A percentile compares a stretch with the other conserved stretches of the same genome.
Evolutionary conservation across 2,888 invertebrate species (phyloP).

Genomic region (Cinara cedri): DNA sequence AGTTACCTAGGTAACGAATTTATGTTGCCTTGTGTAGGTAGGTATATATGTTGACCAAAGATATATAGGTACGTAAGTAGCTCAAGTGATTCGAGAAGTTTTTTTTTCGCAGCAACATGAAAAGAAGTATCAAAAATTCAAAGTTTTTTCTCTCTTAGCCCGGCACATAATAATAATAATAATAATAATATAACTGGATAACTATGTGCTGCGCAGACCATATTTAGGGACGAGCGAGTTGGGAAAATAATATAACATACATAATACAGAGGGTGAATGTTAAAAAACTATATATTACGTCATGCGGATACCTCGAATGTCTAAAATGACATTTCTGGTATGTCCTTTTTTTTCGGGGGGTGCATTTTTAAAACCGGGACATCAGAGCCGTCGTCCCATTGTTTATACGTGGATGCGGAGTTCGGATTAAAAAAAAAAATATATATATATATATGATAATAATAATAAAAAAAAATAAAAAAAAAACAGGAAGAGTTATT

Average conservation of each 20-base stretch:
- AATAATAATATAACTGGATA: slow-evolving; percentile 12
- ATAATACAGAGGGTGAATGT: slow-evolving; percentile 32
- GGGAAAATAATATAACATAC: background rate
- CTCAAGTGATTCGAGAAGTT: slow-evolving; percentile 38
- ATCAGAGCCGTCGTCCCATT: background rate
- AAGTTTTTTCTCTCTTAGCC: background rate
- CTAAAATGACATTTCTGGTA: slow-evolving; percentile 23
- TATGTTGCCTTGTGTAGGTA: slow-evolving; percentile 7
- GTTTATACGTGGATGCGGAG: background rate
- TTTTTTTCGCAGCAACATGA: background rate
- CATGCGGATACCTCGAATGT: slow-evolving; percentile 20
- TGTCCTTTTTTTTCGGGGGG: slow-evolving; percentile 10
- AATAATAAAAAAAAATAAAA: background rate
- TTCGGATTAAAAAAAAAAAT: slow-evolving; percentile 34
- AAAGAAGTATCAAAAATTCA: slow-evolving; percentile 36
- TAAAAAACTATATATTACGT: slow-evolving; percentile 17
- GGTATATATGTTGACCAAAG: slow-evolving; percentile 9
- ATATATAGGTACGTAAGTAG: slow-evolving; percentile 31
- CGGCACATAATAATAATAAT: background rate
- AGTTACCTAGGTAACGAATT: slow-evolving; percentile 51
- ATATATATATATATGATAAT: background rate
- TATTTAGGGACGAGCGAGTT: background rate
- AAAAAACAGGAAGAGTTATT: background rate
- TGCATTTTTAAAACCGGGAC: slow-evolving; percentile 23
- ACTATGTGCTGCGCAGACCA: background rate